These are phyloP conservation scores for Anagyrus pseudococci DNA, from an alignment of 2,888 invertebrate species.

Conservation along the genomic window DNA sequence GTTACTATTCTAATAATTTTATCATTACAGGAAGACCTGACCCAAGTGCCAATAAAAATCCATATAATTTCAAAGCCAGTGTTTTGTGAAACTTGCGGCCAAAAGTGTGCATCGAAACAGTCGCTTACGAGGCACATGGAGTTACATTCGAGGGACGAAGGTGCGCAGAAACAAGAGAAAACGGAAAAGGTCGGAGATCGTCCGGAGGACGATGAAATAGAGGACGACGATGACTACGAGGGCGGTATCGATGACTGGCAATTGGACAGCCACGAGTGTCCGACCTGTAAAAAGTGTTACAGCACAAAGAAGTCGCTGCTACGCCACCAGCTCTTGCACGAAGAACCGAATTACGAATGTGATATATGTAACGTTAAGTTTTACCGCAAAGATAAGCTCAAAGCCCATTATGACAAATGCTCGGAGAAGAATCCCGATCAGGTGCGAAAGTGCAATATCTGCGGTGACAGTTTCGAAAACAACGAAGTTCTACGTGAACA, in stretches of 20 bases:
- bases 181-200: conserved; percentile 30
- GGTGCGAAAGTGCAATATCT: conserved; percentile 59
- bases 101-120: conserved; percentile 54
- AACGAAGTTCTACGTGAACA: conserved; percentile 57
- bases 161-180: conserved; percentile 37
- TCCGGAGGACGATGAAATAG: conserved; percentile 35
- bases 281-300: conserved; percentile 57
- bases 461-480: conserved; percentile 58
- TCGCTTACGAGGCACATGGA: conserved; percentile 56
- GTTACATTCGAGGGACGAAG: conserved; percentile 53
- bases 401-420: conserved; percentile 60
- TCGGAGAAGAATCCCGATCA: conserved; percentile 60
- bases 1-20: too few relatives aligned
- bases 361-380: conserved; percentile 60
- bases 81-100: conserved; percentile 53
- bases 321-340: conserved; percentile 57
- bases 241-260: conserved; percentile 58
- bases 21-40: conserved; percentile 3
- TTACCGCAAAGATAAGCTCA: conserved; percentile 58
- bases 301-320: conserved; percentile 59
- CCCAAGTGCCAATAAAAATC: conserved; percentile 38
- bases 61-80: conserved; percentile 46
- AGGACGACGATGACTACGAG: conserved; percentile 54
- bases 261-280: conserved; percentile 58
- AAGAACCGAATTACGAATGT: conserved; percentile 59